Evolutionary conservation across 2,888 invertebrate species (phyloP), one percentile per base, ranked within the genome.

Genomic region (Serripes groenlandicus): DNA sequence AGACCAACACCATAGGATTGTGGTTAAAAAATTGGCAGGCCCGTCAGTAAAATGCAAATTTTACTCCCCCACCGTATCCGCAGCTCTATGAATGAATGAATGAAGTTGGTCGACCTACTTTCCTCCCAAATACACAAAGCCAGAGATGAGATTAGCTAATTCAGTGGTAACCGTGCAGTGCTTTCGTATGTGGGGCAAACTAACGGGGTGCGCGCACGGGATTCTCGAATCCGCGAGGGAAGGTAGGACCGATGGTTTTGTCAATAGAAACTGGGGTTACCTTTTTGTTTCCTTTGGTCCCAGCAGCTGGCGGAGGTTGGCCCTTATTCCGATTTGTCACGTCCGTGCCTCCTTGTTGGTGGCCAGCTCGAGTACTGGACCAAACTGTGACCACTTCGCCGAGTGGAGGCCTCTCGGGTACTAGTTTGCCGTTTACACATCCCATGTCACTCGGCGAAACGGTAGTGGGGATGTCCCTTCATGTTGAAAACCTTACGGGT

Each of bases 341-440:
- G 87, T 56, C 84, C 81, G 69, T 87, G 77, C 77, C 87, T 80
- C 78, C 86, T n/a, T 66, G 37, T 81, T 73, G 88, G 81, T 75
- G 89, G 78, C 81, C 86, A 84, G 76, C 85, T 79, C 78, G 82
- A 83, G 76, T 82, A 72, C 64, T 86, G 73, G 88, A 86, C 72
- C 91, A 92, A 56, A 92, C 89, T 23, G 91, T 91, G 87, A 92
- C 90, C 56, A 93, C 91, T 78, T 92, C 89, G 76, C 91, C 88
- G 85, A 89, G 89, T 66, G 89, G 89, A 18, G 92, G 91, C 66
- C 91, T 83, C 88, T 93, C 93, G 68, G 94, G 94, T 84, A 92
- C 92, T 85, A 93, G 87, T 82, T 94, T 94, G 74, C 90, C 92
- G 88, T 89, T 93, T 81, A 92, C 90, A 88, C 94, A 94, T 87